Base-by-base conservation (phyloP, 2,113 vertebrate genomes). In the Pteropus alecto region DNA sequence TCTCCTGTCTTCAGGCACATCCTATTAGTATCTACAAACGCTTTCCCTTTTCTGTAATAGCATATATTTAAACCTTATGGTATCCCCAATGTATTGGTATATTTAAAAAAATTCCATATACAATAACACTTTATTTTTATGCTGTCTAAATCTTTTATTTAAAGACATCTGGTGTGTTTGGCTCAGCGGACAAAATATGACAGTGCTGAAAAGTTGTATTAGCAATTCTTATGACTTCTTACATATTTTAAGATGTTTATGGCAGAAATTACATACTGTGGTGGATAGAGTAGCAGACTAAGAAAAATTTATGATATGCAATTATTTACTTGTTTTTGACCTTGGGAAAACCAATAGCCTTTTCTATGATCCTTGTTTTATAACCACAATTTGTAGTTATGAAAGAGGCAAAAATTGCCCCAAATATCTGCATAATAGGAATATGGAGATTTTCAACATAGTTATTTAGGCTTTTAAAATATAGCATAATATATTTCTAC, bases 81-180 rank as follows among this genome's bases (percentile, higher is more conserved):
- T 89, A 95, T 95, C 77, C 60, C 83, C 97, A 96, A 95, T 96
- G 89, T 97, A 98, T 98, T 93, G 86, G 68, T 97, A 87, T 97
- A 98, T 96, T 98, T 97, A 94, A 76, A 79, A 97, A 96, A 97
- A 87, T 65, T 71, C 65, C 94, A 94, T 94, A 97, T 98, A 97
- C 91, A 98, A 97, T 98, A 95, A 97, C 95, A 97, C 83, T 98
- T 98, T 98, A 98, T 98, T 98, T 98, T 98, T 98, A 95, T 97
- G 96, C 95, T 98, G 97, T 98, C 97, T 98, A 98, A 98, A 98
- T 98, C 98, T 98, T 97, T 98, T 98, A 98, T 98, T 98, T 98
- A 98, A 98, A 97, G 98, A 96, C 97, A 97, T 97, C 98, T 98
- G 98, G 98, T 97, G 95, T 96, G 95, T 96, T 98, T 98, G 98